Evolutionary conservation across 1,140 invertebrate species (phyloP), one percentile per base, ranked within the genome.

Genomic region (Heliothis virescens): DNA sequence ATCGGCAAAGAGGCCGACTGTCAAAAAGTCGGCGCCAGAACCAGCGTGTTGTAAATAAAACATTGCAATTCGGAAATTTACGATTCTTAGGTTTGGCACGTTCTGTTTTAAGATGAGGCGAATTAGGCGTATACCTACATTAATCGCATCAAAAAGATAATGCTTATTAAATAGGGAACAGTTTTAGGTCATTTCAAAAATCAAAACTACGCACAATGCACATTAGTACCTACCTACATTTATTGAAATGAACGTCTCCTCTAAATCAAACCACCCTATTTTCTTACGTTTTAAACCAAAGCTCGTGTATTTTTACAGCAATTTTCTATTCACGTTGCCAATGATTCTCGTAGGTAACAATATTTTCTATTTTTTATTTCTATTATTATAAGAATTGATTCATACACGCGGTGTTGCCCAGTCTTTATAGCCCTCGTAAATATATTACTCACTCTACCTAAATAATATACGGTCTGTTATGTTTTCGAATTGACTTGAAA

Each of bases 1-100:
- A 86, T 87, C 84, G 84, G 85, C 90, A 94, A 94, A 94, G 89
- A 86, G 74, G 84, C 90, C 90, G 91, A 90, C 87, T 91, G 91
- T 91, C 89, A 91, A 90, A 90, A 89, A 87, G 85, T 80, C 88
- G 91, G 90, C 91, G 90, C 91, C 91, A 92, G 79, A 73, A 83
- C 78, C 77, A 84, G 85, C 85, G 84, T 85, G 88, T 79, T 81
- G 86, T 87, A 90, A 89, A 88, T 87, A 90, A 91, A 89, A 87
- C 84, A 89, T 76, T 79, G 79, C 75, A 60, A 80, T 63, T 69
- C 60, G 53, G 16, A 83, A 80, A 83, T 83, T 83, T 83, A 83
- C 76, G 79, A 81, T 83, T 81, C 75, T 81, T 72, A 63, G 55
- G 62, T 69, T 76, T 77, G 67, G 50, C 73, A 59, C 65, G 79